A percentile compares a stretch with the other conserved stretches of the same genome.
Conservation (phyloP, 2,797 vertebrate genomes). For the Anguilla marmorata region DNA sequence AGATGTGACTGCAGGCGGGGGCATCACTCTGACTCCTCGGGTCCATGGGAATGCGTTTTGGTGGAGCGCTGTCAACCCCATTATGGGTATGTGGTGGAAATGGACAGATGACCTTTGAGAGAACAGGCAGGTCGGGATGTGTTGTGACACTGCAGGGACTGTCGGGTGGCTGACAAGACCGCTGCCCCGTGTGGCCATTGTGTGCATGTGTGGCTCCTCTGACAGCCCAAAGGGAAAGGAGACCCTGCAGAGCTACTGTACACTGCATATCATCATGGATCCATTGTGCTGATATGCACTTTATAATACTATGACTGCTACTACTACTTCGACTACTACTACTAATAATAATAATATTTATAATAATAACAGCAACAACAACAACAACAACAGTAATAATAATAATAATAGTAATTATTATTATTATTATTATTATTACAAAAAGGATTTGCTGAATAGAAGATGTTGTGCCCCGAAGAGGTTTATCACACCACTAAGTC, state of each 20-base stretch:
- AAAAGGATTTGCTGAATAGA: neutral
- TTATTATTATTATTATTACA: neutral
- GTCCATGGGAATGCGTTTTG: constrained; percentile 58
- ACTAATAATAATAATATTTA: neutral
- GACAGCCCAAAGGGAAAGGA: neutral
- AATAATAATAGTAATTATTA: neutral
- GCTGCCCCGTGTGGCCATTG: neutral
- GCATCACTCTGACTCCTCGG: constrained; percentile 51
- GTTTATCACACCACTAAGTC: neutral
- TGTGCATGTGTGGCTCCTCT: neutral
- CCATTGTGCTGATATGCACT: neutral
- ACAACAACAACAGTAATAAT: neutral
- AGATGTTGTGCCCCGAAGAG: neutral
- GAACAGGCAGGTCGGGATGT: constrained; percentile 56
- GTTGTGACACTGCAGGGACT: constrained; percentile 48
- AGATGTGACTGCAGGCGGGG: constrained; percentile 52
- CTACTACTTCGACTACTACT: neutral
- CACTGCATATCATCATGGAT: neutral
- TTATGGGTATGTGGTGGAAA: constrained; percentile 67
- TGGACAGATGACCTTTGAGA: constrained; percentile 69
- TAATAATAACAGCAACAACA: neutral
- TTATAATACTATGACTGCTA: neutral
- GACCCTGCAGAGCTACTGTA: neutral
- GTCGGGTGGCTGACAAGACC: constrained; percentile 45
- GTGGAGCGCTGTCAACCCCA: constrained; percentile 70